phyloP scores from a whole-genome alignment of 2,797 vertebrate genomes.

The Coregonus ussuriensis region DNA sequence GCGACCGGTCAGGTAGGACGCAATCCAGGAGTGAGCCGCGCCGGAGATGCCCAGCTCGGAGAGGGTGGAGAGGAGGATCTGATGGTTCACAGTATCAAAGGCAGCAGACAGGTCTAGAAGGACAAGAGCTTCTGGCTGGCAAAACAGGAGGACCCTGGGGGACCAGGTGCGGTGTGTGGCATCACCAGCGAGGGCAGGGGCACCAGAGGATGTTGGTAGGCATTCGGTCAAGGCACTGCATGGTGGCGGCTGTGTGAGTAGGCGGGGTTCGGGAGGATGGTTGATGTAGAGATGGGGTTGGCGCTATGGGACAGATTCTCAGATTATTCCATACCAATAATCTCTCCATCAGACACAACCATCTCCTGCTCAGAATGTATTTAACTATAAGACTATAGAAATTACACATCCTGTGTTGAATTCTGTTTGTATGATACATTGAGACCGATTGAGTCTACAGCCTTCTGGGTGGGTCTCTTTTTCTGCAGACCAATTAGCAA shows the following conservation, averaged over 20 bases:
- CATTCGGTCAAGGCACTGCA: not conserved
- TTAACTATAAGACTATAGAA: too few species aligned
- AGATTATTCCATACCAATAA: not conserved
- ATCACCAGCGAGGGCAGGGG: not conserved
- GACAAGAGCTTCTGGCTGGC: conserved; percentile 7
- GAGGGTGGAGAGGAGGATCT: too few species aligned
- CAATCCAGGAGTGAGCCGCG: too few species aligned
- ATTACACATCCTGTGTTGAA: not conserved
- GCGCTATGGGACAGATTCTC: not conserved
- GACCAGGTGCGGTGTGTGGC: conserved; percentile 10
- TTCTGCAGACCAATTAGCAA: not conserved
- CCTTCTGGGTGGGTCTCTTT: not conserved
- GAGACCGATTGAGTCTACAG: not conserved
- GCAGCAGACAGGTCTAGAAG: too few species aligned
- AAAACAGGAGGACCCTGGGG: conserved; percentile 1
- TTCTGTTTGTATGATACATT: too few species aligned
- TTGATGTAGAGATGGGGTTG: not conserved
- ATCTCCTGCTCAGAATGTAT: not conserved
- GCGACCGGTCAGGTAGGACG: too few species aligned
- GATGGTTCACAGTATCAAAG: too few species aligned
- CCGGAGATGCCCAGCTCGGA: too few species aligned
- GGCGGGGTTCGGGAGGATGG: not conserved
- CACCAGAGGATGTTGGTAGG: not conserved
- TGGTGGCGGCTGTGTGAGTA: not conserved
- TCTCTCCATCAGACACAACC: not conserved